These are phyloP conservation scores for Conops quadrifasciatus DNA, from an alignment of 2,888 invertebrate genomes.

Conservation along the genomic window DNA sequence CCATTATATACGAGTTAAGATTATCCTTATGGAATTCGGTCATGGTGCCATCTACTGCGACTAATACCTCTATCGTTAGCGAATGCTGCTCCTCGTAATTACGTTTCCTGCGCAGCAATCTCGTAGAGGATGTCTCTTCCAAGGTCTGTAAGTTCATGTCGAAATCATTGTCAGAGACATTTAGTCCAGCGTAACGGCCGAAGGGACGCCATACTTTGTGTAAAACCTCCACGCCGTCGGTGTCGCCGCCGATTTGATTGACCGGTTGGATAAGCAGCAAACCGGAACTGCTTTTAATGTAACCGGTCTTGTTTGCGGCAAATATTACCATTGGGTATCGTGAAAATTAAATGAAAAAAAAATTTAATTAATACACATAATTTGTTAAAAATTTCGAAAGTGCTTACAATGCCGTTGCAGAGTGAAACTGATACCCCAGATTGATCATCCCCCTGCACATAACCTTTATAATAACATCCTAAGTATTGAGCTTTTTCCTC, in stretches of 20 bases:
- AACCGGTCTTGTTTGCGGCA: slow-evolving; percentile 69
- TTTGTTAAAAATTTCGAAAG: neutral
- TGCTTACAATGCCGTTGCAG: slow-evolving; percentile 79
- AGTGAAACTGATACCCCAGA: slow-evolving; percentile 76
- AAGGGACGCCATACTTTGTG: slow-evolving; percentile 67
- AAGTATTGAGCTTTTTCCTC: too few species aligned
- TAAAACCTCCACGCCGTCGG: slow-evolving; percentile 63
- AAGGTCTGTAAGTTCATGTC: slow-evolving; percentile 52
- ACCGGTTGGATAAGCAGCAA: slow-evolving; percentile 76
- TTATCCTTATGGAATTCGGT: slow-evolving; percentile 77
- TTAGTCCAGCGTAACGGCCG: slow-evolving; percentile 56
- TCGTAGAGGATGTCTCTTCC: slow-evolving; percentile 45
- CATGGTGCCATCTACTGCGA: slow-evolving; percentile 85
- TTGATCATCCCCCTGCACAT: too few species aligned
- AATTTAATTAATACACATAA: too few species aligned
- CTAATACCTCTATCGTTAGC: slow-evolving; percentile 80
- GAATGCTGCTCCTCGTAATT: slow-evolving; percentile 65
- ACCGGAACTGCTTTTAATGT: slow-evolving; percentile 73
- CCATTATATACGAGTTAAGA: slow-evolving; percentile 77
- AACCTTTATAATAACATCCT: too few species aligned
- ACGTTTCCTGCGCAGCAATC: slow-evolving; percentile 56
- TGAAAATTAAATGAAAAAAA: too few species aligned
- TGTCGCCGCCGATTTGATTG: slow-evolving; percentile 67
- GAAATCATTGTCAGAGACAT: slow-evolving; percentile 54
- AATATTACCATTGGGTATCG: neutral